phyloP scores from a whole-genome alignment of 2,888 invertebrate genomes.

The Monopis laevigella region DNA sequence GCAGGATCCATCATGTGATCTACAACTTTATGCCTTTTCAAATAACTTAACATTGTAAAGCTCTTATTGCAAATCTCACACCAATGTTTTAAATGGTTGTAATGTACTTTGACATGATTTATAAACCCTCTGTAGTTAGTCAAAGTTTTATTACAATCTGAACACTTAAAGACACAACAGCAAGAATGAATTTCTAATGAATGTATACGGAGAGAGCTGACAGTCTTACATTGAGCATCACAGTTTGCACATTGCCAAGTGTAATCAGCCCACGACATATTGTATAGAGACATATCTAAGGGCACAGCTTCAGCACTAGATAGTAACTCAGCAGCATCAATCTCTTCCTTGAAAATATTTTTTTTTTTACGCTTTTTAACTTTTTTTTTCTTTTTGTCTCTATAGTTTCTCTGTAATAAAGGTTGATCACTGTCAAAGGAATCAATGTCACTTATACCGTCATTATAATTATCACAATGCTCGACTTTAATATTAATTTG shows the following conservation, averaged over 20 bases:
- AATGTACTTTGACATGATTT: conserved; percentile 43
- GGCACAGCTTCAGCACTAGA: conserved; percentile 17
- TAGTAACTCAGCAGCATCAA: conserved; percentile 5
- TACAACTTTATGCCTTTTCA: conserved; percentile 36
- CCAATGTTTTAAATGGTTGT: conserved; percentile 37
- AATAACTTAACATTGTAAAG: conserved; percentile 28
- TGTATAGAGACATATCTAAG: conserved; percentile 22
- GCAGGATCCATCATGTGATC: conserved; percentile 28
- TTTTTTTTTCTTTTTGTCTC: conserved; percentile 36
- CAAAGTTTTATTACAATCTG: conserved; percentile 41
- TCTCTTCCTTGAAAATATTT: conserved; percentile 9
- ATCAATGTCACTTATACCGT: conserved; percentile 17
- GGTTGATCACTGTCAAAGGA: conserved; percentile 45
- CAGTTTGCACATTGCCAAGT: conserved; percentile 48
- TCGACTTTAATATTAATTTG: conserved; percentile 31
- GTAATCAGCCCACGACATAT: conserved; percentile 44
- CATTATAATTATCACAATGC: conserved; percentile 24
- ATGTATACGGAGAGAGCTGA: conserved; percentile 43
- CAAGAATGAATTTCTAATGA: conserved; percentile 43
- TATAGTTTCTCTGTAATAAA: conserved; percentile 26
- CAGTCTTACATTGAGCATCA: conserved; percentile 47
- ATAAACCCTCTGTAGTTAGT: conserved; percentile 37
- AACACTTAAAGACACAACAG: conserved; percentile 49
- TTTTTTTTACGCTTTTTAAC: conserved; percentile 16
- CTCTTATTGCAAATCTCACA: conserved; percentile 48